Conservation (phyloP, 2,888 invertebrate species). For the Drosophila basisetae region DNA sequence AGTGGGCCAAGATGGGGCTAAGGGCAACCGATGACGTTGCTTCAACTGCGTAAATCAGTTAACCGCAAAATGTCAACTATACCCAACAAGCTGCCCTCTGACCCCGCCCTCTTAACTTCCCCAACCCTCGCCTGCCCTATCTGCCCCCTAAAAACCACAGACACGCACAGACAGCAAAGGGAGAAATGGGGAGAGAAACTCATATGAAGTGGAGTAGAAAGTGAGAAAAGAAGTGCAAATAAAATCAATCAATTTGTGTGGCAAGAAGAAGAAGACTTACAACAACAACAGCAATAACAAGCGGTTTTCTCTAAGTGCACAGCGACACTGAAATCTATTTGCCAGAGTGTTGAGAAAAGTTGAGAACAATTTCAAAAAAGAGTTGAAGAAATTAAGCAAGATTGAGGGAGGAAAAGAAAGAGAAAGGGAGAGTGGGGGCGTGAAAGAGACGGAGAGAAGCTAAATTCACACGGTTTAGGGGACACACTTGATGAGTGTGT, state of each 20-base stretch:
- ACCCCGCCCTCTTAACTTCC: neutral
- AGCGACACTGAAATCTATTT: conserved; percentile 78
- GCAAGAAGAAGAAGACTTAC: conserved; percentile 38
- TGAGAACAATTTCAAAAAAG: conserved; percentile 56
- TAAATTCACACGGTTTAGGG: conserved; percentile 36
- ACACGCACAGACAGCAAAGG: conserved; percentile 46
- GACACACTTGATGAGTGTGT: conserved; percentile 42
- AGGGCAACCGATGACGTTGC: conserved; percentile 38
- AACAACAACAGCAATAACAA: neutral
- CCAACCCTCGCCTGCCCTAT: neutral
- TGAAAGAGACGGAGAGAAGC: neutral
- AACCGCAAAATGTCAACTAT: conserved; percentile 76
- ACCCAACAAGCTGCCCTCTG: conserved; percentile 28
- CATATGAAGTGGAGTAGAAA: neutral
- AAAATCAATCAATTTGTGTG: conserved; percentile 80
- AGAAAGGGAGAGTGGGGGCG: neutral
- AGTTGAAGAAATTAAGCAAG: conserved; percentile 11
- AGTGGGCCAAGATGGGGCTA: conserved; percentile 18
- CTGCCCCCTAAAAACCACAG: conserved; percentile 45
- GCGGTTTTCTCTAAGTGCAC: conserved; percentile 59
- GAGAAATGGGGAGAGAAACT: neutral
- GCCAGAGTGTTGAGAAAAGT: conserved; percentile 74
- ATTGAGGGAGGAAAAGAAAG: neutral
- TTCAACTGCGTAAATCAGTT: conserved; percentile 70
- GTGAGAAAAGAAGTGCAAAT: conserved; percentile 65